Evolutionary conservation across 2,113 vertebrate genomes (phyloP).

Genomic region (Galemys pyrenaicus): DNA sequence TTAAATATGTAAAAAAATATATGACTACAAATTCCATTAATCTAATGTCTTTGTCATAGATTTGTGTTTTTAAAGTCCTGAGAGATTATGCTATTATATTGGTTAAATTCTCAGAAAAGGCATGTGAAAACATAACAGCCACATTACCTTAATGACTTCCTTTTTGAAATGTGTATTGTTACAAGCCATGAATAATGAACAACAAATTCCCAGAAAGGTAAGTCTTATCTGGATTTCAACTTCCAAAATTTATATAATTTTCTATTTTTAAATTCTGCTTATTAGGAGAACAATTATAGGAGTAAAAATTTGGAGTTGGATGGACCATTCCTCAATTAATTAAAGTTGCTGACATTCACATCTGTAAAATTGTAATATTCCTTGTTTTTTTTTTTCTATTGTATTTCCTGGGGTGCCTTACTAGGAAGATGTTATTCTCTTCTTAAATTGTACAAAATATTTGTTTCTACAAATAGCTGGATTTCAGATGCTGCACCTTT

Average conservation of each 20-base stretch:
- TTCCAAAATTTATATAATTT: slow-evolving; percentile 60
- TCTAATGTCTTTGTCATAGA: slow-evolving; percentile 80
- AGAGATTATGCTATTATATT: slow-evolving; percentile 82
- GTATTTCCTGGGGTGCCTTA: slow-evolving; percentile 5
- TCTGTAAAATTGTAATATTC: not conserved
- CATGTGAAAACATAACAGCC: slow-evolving; percentile 76
- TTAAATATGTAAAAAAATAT: slow-evolving; percentile 83
- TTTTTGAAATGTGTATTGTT: slow-evolving; percentile 81
- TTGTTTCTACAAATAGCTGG: slow-evolving; percentile 36
- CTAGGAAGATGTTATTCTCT: not conserved
- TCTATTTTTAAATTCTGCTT: slow-evolving; percentile 63
- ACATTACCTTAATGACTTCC: slow-evolving; percentile 82
- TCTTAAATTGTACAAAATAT: slow-evolving; percentile 43
- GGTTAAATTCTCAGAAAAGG: slow-evolving; percentile 81
- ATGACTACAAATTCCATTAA: slow-evolving; percentile 82
- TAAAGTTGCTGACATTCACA: slow-evolving; percentile 40
- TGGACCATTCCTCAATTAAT: slow-evolving; percentile 50
- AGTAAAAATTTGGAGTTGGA: slow-evolving; percentile 58
- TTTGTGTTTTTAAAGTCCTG: slow-evolving; percentile 78
- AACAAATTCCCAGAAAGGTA: slow-evolving; percentile 77
- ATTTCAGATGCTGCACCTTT: slow-evolving; percentile 49
- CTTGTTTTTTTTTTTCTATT: not conserved
- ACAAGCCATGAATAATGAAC: slow-evolving; percentile 78
- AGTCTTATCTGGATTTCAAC: slow-evolving; percentile 69
- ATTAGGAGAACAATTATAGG: slow-evolving; percentile 61